Evolutionary conservation across 2,888 invertebrate genomes (phyloP).

Genomic region (Epinotia brunnichana): DNA sequence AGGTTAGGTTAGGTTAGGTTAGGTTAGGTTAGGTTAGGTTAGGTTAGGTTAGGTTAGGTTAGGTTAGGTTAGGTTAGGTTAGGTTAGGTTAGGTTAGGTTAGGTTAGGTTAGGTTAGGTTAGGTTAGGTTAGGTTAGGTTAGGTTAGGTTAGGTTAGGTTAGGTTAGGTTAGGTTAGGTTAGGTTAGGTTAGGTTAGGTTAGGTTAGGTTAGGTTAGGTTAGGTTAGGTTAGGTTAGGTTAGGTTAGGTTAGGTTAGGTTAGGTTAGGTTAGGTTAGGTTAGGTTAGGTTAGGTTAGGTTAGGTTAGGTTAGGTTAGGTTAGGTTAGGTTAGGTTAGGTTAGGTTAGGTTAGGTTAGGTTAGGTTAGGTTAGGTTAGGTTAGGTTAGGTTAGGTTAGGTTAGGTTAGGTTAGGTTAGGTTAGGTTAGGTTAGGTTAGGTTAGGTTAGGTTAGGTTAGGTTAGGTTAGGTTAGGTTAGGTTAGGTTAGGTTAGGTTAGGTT

Average conservation of each 20-base stretch:
- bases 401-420: slow-evolving; percentile 32
- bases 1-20: slow-evolving; percentile 34
- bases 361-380: slow-evolving; percentile 18
- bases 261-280: slow-evolving; percentile 12
- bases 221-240: slow-evolving; percentile 11
- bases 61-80: slow-evolving; percentile 29
- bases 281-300: slow-evolving; percentile 7
- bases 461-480: slow-evolving; percentile 29
- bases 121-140: slow-evolving; percentile 26
- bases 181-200: slow-evolving; percentile 6
- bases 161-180: slow-evolving; percentile 5
- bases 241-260: slow-evolving; percentile 12
- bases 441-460: slow-evolving; percentile 29
- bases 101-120: slow-evolving; percentile 28
- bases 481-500: slow-evolving; percentile 29
- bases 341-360: slow-evolving; percentile 8
- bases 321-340: slow-evolving; percentile 7
- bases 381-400: slow-evolving; percentile 27
- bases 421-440: slow-evolving; percentile 29
- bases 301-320: slow-evolving; percentile 1
- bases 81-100: slow-evolving; percentile 29
- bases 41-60: slow-evolving; percentile 31
- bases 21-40: slow-evolving; percentile 32
- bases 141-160: slow-evolving; percentile 12
- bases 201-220: slow-evolving; percentile 2